These are phyloP conservation scores for Gobio occitaniae DNA, from an alignment of 2,797 vertebrate species.

Conservation along the genomic window DNA sequence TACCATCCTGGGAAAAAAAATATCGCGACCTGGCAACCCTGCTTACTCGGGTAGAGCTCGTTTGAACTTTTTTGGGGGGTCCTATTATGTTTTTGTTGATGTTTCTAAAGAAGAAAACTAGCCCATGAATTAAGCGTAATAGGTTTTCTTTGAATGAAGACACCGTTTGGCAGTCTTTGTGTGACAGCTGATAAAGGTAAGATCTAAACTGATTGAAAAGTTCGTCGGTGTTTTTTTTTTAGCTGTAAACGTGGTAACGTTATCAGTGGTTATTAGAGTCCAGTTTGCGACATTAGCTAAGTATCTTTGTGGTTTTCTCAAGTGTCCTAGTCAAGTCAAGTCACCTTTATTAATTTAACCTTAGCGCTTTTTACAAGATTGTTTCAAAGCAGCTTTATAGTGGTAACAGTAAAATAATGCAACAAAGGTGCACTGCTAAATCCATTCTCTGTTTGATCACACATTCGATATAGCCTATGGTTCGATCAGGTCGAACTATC, in stretches of 20 bases:
- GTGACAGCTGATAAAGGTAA: conserved; percentile 11
- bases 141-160: background rate
- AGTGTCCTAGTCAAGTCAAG: background rate
- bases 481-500: background rate
- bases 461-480: background rate
- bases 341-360: too few species aligned
- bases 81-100: background rate
- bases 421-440: background rate
- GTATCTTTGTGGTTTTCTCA: background rate
- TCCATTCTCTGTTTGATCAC: background rate
- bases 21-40: conserved; percentile 20
- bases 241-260: background rate
- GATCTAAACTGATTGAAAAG: background rate
- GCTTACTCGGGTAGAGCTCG: background rate
- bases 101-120: background rate
- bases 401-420: too few species aligned
- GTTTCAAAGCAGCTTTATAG: too few species aligned
- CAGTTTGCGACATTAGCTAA: background rate
- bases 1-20: too few species aligned
- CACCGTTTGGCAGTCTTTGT: background rate
- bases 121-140: background rate
- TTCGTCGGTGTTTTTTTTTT: background rate
- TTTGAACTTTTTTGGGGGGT: conserved; percentile 5
- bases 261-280: too few species aligned
- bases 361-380: too few species aligned